phyloP scores from a whole-genome alignment of 2,888 invertebrate species.

The Rapana venosa region DNA sequence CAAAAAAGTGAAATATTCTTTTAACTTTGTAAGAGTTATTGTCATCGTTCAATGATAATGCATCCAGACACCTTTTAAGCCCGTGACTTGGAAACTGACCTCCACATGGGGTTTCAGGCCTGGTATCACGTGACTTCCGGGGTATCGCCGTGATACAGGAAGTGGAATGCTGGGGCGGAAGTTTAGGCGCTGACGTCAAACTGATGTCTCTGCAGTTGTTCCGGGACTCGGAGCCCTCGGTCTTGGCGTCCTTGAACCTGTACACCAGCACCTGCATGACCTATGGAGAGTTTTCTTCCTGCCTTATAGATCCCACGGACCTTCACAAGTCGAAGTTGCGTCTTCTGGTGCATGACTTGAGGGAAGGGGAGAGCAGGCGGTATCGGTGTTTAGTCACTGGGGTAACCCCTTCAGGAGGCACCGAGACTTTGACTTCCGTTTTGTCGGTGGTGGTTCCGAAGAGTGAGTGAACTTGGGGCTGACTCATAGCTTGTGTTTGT shows the following conservation, averaged over 20 bases:
- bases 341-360: conserved; percentile 25
- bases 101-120: neutral
- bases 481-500: neutral
- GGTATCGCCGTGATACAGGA: conserved; percentile 33
- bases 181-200: conserved; percentile 20
- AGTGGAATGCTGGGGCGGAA: conserved; percentile 40
- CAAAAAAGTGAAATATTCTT: too few species aligned
- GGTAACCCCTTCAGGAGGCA: neutral
- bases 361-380: conserved; percentile 25
- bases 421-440: neutral
- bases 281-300: conserved; percentile 26
- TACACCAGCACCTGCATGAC: conserved; percentile 14
- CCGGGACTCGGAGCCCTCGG: neutral
- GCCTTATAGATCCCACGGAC: conserved; percentile 28
- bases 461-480: conserved; percentile 20
- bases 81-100: too few species aligned
- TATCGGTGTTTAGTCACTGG: conserved; percentile 25
- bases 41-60: too few species aligned
- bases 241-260: conserved; percentile 1
- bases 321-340: conserved; percentile 17
- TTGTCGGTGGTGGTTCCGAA: neutral
- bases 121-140: conserved; percentile 34
- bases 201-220: conserved; percentile 26
- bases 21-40: too few species aligned
- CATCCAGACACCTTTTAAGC: too few species aligned